Evolutionary conservation across 2,888 invertebrate species (phyloP), one percentile per base, ranked within the genome.

Genomic region (Xestobium rufovillosum): DNA sequence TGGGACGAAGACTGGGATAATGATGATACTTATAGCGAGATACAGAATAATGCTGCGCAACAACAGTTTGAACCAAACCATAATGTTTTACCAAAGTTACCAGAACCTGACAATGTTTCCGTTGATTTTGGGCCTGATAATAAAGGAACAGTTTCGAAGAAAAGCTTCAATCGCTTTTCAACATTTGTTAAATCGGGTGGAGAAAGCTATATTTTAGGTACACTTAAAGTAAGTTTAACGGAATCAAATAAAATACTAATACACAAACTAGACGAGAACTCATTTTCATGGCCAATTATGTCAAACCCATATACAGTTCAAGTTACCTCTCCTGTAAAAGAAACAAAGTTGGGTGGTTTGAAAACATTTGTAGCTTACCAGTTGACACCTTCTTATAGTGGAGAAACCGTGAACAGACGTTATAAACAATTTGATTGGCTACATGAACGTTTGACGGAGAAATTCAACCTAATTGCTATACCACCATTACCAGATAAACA

Each of bases 341-440:
- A 95, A 66, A 84, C 89, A 1, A 98, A 98, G 70, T 79, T 97
- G 59, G 95, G 95, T 62, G 97, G 95, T 26, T 78, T 97, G 52
- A 97, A 97, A 68, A 95, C 91, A 57, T 98, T 86, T 58, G 97
- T 97, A 53, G 94, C 94, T 30, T 97, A 97, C 69, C 90, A 94
- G 58, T 66, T 97, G 43, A 95, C 92, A 35, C 95, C 95, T 2
- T 89, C 92, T 66, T 91, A 91, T 61, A 92, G 87, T 60, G 87
- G 87, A 58, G 85, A 91, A 51, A 89, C 91, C 71, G 96, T 90
- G 15, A 88, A 87, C 23, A 76, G 97, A 47, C 76, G 97, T 50
- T 97, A 96, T 68, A 98, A 98, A 66, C 97, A 97, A 66, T 98
- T 98, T 67, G 97, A 98, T 71, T 98, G 98, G 98, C 67, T 98